These are phyloP conservation scores for Platyrinchus mystaceus DNA, from an alignment of 2,797 vertebrate species.

Conservation along the genomic window DNA sequence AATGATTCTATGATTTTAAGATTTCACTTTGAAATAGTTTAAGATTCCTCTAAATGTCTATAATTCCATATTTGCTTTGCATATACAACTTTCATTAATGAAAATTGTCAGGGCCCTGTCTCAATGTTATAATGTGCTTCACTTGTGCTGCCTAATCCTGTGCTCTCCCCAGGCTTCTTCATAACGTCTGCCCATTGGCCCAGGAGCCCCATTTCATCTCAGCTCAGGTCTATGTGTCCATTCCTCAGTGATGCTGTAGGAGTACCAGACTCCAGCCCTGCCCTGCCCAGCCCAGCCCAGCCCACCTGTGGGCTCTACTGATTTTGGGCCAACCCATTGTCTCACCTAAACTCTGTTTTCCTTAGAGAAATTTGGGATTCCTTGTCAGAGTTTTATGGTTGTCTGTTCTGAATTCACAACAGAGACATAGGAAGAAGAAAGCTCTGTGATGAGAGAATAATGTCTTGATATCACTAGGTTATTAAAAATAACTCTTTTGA, in stretches of 20 bases:
- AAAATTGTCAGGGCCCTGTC: background rate
- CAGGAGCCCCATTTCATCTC: background rate
- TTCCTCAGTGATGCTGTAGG: fast-evolving
- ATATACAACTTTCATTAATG: background rate
- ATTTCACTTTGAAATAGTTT: background rate
- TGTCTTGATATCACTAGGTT: background rate
- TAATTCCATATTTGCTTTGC: background rate
- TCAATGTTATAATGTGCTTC: background rate
- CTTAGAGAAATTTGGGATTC: background rate
- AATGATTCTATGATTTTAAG: background rate
- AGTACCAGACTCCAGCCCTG: fast-evolving
- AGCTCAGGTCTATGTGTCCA: background rate
- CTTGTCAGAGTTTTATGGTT: background rate
- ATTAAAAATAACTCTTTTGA: background rate
- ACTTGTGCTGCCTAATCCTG: background rate
- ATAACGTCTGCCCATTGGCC: background rate
- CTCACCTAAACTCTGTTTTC: background rate
- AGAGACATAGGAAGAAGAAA: background rate
- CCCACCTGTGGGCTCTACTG: fast-evolving
- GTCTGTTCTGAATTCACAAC: background rate
- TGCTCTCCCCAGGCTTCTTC: fast-evolving
- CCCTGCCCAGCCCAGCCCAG: background rate
- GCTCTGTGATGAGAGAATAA: background rate
- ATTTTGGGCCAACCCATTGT: background rate
- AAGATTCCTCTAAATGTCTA: background rate